A percentile compares a stretch with the other conserved stretches of the same genome.
phyloP scores from a whole-genome alignment of 2,113 vertebrate species.

The Cyprinodon brontotheroides region DNA sequence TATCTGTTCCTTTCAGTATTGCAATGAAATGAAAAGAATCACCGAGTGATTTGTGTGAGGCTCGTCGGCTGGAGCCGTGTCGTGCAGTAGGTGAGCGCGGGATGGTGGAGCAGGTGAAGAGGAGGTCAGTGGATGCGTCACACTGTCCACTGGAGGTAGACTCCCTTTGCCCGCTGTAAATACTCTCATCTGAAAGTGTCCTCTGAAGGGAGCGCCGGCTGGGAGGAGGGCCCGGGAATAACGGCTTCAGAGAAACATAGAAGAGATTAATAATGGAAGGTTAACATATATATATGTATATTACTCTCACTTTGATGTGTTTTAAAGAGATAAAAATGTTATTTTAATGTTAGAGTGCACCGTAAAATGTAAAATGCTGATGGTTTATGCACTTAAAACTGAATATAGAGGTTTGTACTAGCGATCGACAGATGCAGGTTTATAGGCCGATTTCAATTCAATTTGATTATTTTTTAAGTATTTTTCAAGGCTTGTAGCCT shows the following conservation, averaged over 20 bases:
- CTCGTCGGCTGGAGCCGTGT: constrained; percentile 81
- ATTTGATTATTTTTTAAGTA: no score
- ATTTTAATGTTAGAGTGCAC: no score
- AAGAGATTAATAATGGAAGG: neutral
- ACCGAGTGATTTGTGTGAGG: constrained; percentile 91
- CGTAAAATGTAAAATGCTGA: no score
- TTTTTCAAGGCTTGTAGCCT: no score
- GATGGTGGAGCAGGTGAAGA: constrained; percentile 89
- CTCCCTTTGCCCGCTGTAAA: constrained; percentile 93
- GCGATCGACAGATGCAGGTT: no score
- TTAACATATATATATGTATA: no score
- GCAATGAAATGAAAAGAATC: constrained; percentile 29
- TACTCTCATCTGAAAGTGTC: constrained; percentile 94
- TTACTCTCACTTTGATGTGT: no score
- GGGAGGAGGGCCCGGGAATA: constrained; percentile 84
- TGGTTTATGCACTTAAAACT: no score
- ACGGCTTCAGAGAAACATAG: constrained; percentile 75
- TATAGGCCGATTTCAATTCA: no score
- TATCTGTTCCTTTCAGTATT: neutral
- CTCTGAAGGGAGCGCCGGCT: constrained; percentile 89
- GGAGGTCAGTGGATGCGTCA: constrained; percentile 87
- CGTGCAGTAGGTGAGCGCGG: constrained; percentile 88
- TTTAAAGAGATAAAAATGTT: no score
- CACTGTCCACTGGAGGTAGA: constrained; percentile 84
- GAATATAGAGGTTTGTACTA: no score